Evolutionary conservation across 2,113 vertebrate genomes (phyloP), one percentile per base, ranked within the genome.

Genomic region (Triplophysa dalaica): DNA sequence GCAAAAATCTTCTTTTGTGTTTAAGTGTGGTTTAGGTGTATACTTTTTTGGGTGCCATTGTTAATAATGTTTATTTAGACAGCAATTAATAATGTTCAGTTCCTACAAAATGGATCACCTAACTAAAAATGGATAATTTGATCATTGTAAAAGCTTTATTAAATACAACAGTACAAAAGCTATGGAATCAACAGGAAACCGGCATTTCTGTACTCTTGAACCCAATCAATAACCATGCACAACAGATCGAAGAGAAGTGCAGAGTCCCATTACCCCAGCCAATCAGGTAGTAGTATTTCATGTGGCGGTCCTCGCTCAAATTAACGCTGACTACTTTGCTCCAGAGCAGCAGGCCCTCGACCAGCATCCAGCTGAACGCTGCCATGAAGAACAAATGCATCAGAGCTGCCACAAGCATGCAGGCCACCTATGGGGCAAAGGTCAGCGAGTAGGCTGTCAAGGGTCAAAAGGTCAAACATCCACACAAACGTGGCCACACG

Each of bases 251-350:
- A 52, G 14, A 50, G 69, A 17, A 48, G 29, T 61, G 56, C 11
- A 4, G 21, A 22, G 8, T 11, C 11, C 2, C 24, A 54, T 80
- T 88, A 94, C 93, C 93, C 93, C 93, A 94, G 86, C 93, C 93
- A 79, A 94, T 93, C 72, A 94, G 88, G 86, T 94, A 94, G 86
- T 94, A 94, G 87, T 93, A 94, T 80, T 94, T 94, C 93, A 94
- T 94, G 84, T 93, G 93, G 19, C 88, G 84, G 33, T 92, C 93
- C 66, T 94, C 93, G 43, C 87, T 93, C 17, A 94, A 82, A 88
- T 94, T 94, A 75, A 94, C 93, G 0, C 91, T 91, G 3, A 94
- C 93, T 85, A 94, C 93, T 66, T 94, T 94, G 88, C 93, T 94
- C 93, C 93, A 94, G n/a, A 94, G 93, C 77, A 94, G 85, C 80